A percentile compares a stretch with the other conserved stretches of the same genome.
Conservation (phyloP, 2,113 vertebrate species). For the Laterallus jamaicensis region DNA sequence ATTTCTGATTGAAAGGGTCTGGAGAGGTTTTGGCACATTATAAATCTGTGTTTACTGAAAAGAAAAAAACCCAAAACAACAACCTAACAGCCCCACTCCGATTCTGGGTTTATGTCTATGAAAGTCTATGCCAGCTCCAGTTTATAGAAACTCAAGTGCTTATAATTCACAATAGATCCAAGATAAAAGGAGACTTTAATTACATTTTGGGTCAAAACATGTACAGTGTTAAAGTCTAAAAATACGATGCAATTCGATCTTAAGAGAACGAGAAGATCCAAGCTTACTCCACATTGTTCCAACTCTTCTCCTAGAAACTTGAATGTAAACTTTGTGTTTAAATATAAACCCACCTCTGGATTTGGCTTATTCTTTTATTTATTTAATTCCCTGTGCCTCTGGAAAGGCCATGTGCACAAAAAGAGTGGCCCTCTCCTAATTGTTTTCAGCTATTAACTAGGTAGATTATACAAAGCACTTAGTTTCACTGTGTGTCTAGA, state of each 20-base stretch:
- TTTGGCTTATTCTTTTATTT: conserved; percentile 7
- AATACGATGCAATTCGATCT: conserved; percentile 14
- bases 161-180: conserved; percentile 44
- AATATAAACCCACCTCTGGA: conserved; percentile 45
- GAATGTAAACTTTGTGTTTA: conserved; percentile 48
- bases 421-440: neutral
- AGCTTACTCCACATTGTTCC: conserved; percentile 9
- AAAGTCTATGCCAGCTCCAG: conserved; percentile 23
- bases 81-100: neutral
- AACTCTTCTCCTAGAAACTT: conserved; percentile 37
- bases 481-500: neutral
- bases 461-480: conserved; percentile 13
- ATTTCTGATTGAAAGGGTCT: conserved; percentile 15
- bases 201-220: conserved; percentile 51
- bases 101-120: neutral
- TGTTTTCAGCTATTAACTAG: neutral
- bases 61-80: neutral
- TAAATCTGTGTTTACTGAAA: conserved; percentile 53
- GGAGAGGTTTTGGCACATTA: conserved; percentile 13
- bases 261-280: conserved; percentile 3
- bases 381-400: conserved; percentile 38
- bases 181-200: conserved; percentile 40
- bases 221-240: conserved; percentile 49
- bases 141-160: conserved; percentile 55
- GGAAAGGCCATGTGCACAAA: neutral